These are phyloP conservation scores for Phylloscopus trochilus DNA, from an alignment of 2,113 vertebrate genomes.

Conservation along the genomic window DNA sequence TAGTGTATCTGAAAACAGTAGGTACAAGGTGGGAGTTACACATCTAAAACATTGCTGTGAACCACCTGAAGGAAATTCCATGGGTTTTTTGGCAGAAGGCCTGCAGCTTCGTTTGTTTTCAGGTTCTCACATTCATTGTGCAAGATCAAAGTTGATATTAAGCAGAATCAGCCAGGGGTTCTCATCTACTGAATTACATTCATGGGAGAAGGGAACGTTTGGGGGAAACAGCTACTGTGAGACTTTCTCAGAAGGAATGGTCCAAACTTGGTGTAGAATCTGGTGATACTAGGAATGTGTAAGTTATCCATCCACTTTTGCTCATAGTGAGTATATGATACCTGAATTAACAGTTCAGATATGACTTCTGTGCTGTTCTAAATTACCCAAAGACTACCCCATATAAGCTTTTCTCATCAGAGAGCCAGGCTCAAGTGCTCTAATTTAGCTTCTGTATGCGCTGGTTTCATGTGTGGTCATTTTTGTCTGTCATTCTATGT, in stretches of 20 bases:
- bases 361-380: not conserved
- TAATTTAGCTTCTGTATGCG: not conserved
- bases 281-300: not conserved
- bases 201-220: not conserved
- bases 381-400: not conserved
- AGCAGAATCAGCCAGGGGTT: not conserved
- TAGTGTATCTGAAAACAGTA: not conserved
- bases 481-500: not conserved
- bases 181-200: not conserved
- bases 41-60: not conserved
- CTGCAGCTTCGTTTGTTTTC: not conserved
- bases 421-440: not conserved
- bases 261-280: not conserved
- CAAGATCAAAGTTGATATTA: not conserved
- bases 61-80: not conserved
- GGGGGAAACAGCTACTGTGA: not conserved
- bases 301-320: not conserved
- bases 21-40: not conserved
- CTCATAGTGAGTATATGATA: not conserved
- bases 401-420: not conserved
- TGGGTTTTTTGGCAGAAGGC: not conserved
- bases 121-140: not conserved
- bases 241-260: not conserved
- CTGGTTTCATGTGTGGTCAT: not conserved
- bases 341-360: not conserved